Conservation (phyloP, 2,797 vertebrate genomes). For the Centroberyx gerrardi region DNA sequence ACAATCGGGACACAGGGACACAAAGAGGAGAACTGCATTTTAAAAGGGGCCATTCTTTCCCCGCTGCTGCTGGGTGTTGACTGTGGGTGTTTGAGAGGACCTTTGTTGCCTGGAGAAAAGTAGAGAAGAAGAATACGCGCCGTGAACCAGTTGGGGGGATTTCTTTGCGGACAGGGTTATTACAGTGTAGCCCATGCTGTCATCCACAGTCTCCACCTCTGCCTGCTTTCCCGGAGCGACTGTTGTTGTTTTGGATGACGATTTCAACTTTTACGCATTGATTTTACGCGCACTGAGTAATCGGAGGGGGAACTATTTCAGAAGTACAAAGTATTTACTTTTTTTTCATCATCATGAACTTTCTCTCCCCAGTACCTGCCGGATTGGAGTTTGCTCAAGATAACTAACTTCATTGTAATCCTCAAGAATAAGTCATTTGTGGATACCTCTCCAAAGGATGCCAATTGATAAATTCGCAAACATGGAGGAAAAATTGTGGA, state of each 20-base stretch:
- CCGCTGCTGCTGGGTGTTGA: slow-evolving; percentile 67
- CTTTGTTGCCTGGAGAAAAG: slow-evolving; percentile 75
- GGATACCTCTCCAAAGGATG: slow-evolving; percentile 73
- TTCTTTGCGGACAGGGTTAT: slow-evolving; percentile 36
- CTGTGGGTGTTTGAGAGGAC: slow-evolving; percentile 79
- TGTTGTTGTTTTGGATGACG: slow-evolving; percentile 51
- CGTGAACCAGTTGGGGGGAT: slow-evolving; percentile 47
- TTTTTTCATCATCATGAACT: slow-evolving; percentile 52
- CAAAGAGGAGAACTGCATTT: slow-evolving; percentile 77
- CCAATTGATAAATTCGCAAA: slow-evolving; percentile 83
- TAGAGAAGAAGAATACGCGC: slow-evolving; percentile 68
- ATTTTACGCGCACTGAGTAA: slow-evolving; percentile 59
- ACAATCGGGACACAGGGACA: slow-evolving; percentile 73
- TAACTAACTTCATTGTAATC: background rate
- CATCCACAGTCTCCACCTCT: slow-evolving; percentile 45
- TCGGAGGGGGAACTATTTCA: background rate
- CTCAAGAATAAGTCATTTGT: slow-evolving; percentile 3
- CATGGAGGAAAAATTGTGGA: slow-evolving; percentile 94
- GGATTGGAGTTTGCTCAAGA: slow-evolving; percentile 17
- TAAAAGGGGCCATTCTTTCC: slow-evolving; percentile 77
- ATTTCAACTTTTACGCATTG: slow-evolving; percentile 64
- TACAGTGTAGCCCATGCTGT: slow-evolving; percentile 64
- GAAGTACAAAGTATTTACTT: background rate
- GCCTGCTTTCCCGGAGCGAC: slow-evolving; percentile 17
- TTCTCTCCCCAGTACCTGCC: slow-evolving; percentile 35